Conservation (phyloP, 1,140 invertebrate species). For the Phenacoccus solenopsis region DNA sequence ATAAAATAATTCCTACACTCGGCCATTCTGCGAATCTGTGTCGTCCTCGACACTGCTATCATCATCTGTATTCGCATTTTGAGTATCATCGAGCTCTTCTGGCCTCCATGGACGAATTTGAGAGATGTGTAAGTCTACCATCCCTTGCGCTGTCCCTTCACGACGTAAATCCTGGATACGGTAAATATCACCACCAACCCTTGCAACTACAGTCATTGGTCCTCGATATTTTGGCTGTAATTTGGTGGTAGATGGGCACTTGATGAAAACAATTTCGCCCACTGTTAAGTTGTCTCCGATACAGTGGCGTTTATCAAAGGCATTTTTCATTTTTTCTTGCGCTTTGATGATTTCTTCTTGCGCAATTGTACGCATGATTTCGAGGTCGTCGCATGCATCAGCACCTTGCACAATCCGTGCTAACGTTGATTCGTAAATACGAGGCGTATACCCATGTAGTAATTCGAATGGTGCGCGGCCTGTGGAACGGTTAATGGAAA, state of each 20-base stretch:
- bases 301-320: not conserved
- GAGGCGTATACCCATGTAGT: slow-evolving; percentile 11
- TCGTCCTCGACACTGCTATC: no score
- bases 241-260: not conserved
- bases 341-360: not conserved
- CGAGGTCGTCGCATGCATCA: not conserved
- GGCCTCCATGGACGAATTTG: not conserved
- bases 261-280: slow-evolving; percentile 4
- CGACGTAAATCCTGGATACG: not conserved
- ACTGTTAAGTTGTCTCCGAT: not conserved
- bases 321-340: not conserved
- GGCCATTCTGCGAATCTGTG: no score
- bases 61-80: no score
- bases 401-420: no score
- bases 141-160: no score
- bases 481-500: not conserved
- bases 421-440: not conserved
- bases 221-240: slow-evolving; percentile 9
- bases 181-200: not conserved
- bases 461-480: not conserved
- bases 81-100: no score
- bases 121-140: not conserved
- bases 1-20: no score
- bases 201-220: not conserved
- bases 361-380: not conserved